Base-by-base conservation (phyloP, 2,888 invertebrate species). In the Agriopis leucophaearia region DNA sequence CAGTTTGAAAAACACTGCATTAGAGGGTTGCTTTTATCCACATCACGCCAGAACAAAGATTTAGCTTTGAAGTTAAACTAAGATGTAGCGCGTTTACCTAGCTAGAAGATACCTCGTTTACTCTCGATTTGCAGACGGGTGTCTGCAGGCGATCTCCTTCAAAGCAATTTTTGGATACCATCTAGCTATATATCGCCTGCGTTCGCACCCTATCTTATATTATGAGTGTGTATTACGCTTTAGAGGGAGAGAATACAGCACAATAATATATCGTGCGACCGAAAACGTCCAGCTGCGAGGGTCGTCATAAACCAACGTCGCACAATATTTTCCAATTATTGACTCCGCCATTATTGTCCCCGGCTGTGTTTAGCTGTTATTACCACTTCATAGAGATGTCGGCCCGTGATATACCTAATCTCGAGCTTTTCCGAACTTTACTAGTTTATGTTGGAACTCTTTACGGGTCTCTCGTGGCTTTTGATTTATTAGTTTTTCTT, bases 311-410 rank as follows among this genome's bases (percentile, higher is more conserved):
- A 78, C 67, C 72, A 64, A 64, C 64, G 55, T 60, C 77, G 72
- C 75, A 78, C 80, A 78, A 83, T 83, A 82, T 82, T 82, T 85
- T 78, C 78, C 81, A 83, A 83, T 83, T 83, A 83, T 82, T 83
- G 81, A 79, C 78, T 78, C 73, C 72, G 73, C 75, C 75, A 79
- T 79, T n/a, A 77, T 77, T 78, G 78, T 71, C 72, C 73, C 75
- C 67, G 73, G 61, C 70, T 66, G 70, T 76, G 77, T 74, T 79
- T 73, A 76, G 74, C 70, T 72, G 73, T 75, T 80, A 80, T 81
- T 78, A 80, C 77, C 70, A 76, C 79, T 75, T 74, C 73, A 75
- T 77, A 74, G 73, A 76, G 67, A 67, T 66, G 70, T 69, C 72
- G 61, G 55, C 62, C 69, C 66, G 54, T 61, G 68, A 75, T 73